phyloP scores from a whole-genome alignment of 1,140 invertebrate genomes.

The Papilio dardanus region DNA sequence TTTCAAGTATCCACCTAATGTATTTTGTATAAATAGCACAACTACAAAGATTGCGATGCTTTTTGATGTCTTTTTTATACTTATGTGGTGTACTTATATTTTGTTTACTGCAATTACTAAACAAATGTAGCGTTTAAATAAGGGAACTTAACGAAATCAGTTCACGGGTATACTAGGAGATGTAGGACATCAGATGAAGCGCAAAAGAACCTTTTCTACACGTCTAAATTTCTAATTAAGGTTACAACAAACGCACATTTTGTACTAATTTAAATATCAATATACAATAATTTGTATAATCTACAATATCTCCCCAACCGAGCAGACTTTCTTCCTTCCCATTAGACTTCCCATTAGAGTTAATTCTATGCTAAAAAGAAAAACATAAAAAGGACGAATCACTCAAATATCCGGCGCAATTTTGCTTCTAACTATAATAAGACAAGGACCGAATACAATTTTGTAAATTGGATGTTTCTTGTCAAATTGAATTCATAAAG shows the following conservation, averaged over 20 bases:
- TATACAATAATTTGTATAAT: not conserved
- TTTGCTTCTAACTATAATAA: conserved; percentile 11
- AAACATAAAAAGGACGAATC: conserved; percentile 2
- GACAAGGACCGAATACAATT: conserved; percentile 14
- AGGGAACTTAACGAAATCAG: too few species aligned
- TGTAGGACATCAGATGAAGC: not conserved
- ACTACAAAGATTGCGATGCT: not conserved
- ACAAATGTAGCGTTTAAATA: too few species aligned
- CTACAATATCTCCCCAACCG: not conserved
- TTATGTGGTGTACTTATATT: not conserved
- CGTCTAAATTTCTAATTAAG: not conserved
- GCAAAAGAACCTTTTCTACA: not conserved
- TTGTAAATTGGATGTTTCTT: conserved; percentile 12
- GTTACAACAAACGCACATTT: not conserved
- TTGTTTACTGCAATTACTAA: too few species aligned
- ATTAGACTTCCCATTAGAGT: not conserved
- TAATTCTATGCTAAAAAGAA: not conserved
- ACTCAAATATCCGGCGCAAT: not conserved
- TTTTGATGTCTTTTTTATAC: not conserved
- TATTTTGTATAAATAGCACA: conserved; percentile 26
- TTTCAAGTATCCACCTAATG: conserved; percentile 21
- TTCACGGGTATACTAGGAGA: too few species aligned
- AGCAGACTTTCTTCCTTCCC: too few species aligned
- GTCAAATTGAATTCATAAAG: conserved; percentile 21
- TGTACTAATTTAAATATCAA: not conserved